These are phyloP conservation scores for Nemurella pictetii DNA, from an alignment of 2,888 invertebrate genomes.

Conservation along the genomic window DNA sequence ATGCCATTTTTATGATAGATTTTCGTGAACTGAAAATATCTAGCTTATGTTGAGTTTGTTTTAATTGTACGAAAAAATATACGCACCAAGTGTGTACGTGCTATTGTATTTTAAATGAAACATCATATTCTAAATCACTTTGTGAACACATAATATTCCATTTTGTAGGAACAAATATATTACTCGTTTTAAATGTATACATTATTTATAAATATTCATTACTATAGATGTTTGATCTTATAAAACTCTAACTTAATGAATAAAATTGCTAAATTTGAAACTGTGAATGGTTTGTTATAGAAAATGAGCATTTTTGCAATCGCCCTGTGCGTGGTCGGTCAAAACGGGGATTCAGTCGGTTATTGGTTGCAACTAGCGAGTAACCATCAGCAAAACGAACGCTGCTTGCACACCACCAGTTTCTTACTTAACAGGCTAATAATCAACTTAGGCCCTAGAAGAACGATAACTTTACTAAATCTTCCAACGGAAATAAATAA, in stretches of 20 bases:
- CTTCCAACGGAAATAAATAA: too few species aligned
- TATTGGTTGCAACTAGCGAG: too few species aligned
- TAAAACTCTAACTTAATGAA: background rate
- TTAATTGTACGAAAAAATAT: background rate
- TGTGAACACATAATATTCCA: slow-evolving; percentile 34
- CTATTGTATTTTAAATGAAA: slow-evolving; percentile 16
- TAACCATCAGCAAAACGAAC: too few species aligned
- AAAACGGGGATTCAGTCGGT: too few species aligned
- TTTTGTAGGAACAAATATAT: slow-evolving; percentile 22
- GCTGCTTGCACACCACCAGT: background rate
- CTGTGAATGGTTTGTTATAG: background rate
- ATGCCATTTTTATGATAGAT: background rate
- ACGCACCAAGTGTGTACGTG: background rate
- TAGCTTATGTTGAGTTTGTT: background rate
- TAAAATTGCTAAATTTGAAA: background rate
- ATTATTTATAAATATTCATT: slow-evolving; percentile 7
- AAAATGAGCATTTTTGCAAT: background rate
- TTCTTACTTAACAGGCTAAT: background rate
- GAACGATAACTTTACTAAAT: background rate
- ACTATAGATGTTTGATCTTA: background rate
- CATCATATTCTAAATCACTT: slow-evolving; percentile 41
- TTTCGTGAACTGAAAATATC: background rate
- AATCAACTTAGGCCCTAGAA: background rate
- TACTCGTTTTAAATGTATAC: background rate
- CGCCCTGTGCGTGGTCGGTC: background rate